A percentile compares a stretch with the other conserved stretches of the same genome.
Conservation (phyloP, 2,113 vertebrate species). For the Tringa solitaria region DNA sequence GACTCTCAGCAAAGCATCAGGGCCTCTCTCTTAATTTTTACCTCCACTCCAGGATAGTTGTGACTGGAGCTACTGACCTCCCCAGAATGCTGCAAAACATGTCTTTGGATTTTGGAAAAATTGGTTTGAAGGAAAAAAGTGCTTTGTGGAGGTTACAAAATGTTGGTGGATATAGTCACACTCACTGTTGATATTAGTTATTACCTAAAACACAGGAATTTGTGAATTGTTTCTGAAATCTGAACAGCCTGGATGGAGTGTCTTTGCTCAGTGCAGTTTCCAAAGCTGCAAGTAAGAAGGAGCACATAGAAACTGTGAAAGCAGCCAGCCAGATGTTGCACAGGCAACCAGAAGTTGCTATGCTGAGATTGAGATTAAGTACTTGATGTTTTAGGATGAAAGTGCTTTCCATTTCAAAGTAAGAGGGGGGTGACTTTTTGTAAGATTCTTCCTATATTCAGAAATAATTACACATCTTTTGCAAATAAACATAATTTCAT, state of each 20-base stretch:
- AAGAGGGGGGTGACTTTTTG: accelerated
- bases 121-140: not conserved
- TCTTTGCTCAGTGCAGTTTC: not conserved
- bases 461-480: not conserved
- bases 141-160: not conserved
- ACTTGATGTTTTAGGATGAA: not conserved
- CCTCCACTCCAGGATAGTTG: not conserved
- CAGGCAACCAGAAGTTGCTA: not conserved
- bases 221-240: not conserved
- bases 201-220: not conserved
- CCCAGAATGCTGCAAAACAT: not conserved
- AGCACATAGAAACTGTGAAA: not conserved
- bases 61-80: not conserved
- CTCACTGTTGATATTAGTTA: not conserved
- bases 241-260: not conserved
- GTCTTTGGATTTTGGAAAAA: not conserved
- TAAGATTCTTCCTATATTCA: not conserved
- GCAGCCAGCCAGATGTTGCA: not conserved
- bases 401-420: not conserved
- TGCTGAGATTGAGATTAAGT: accelerated
- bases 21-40: not conserved
- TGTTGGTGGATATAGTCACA: not conserved
- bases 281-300: not conserved
- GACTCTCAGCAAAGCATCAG: not conserved
- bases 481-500: not conserved